These are phyloP conservation scores for Ciconia maguari DNA, from an alignment of 2,113 vertebrate genomes.

Conservation along the genomic window DNA sequence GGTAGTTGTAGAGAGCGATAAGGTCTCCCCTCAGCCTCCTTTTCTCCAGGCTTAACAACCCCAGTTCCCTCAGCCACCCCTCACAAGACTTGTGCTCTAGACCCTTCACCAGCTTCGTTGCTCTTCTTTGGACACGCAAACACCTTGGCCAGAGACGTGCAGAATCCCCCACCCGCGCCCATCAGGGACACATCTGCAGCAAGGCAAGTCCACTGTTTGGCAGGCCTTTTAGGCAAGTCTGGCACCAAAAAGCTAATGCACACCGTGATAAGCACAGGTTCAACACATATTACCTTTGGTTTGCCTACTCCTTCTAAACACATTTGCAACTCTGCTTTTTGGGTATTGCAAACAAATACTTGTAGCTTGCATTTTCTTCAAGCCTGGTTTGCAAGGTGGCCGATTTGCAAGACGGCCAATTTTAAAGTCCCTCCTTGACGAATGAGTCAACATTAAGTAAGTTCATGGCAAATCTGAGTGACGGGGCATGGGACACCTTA, in stretches of 20 bases:
- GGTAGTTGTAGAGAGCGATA: not conserved
- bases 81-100: not conserved
- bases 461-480: not conserved
- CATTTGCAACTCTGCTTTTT: not conserved
- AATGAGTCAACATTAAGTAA: not conserved
- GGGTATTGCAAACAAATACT: not conserved
- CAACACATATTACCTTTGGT: not conserved
- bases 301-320: not conserved
- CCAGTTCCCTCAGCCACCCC: not conserved
- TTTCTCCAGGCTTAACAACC: not conserved
- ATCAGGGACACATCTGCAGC: not conserved
- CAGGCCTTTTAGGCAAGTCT: not conserved
- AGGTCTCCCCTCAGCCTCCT: not conserved
- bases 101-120: not conserved
- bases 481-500: not conserved
- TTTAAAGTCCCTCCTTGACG: not conserved
- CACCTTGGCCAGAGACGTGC: not conserved
- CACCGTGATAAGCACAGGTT: not conserved
- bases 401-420: not conserved
- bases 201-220: not conserved
- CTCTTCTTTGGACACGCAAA: not conserved
- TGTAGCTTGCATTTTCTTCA: not conserved
- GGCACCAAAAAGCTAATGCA: not conserved
- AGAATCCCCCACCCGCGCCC: not conserved
- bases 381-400: not conserved